Evolutionary conservation across 2,888 invertebrate genomes (phyloP), one percentile per base, ranked within the genome.

Genomic region (Atethmia centrago): DNA sequence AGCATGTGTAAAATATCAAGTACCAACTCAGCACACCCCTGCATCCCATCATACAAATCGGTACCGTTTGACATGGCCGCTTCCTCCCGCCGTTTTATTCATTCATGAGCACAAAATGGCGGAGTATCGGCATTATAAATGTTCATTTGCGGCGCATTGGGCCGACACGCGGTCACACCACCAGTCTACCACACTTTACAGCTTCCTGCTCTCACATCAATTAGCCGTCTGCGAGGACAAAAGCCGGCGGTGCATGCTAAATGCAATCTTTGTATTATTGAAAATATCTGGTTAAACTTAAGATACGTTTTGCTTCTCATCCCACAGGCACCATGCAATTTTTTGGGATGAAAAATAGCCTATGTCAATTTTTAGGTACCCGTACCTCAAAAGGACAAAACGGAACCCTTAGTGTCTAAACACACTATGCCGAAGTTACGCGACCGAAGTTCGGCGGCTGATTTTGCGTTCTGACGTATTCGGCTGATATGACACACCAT

Each of bases 141-240:
- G 94, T 92, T 94, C 94, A 94, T 95, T 94, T 94, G 90, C 89
- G 85, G 88, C 65, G 87, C 88, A 92, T 94, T 93, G 88, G 85
- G 81, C 69, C 70, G 83, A 68, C 73, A 81, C 82, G 87, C 90
- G 90, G 92, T 90, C 94, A 94, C 95, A 94, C 94, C 25, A 58
- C 56, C 71, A 40, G 36, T 36, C 25, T 92, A 85, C 88, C 87
- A 79, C 71, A 79, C 75, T 76, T 80, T 80, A 80, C 73, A 85
- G 88, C 90, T 93, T 94, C 94, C 94, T 92, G 91, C 88, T 77
- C 82, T 82, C 82, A 86, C 83, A 92, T 92, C 95, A 94, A 95
- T 95, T 95, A 94, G 95, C 94, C 76, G 68, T 79, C 88, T 85
- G 88, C 71, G 0, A 77, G 82, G 47, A 84, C 85, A 82, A 80